Conservation (phyloP, 2,888 invertebrate species). For the Andricus curvator region DNA sequence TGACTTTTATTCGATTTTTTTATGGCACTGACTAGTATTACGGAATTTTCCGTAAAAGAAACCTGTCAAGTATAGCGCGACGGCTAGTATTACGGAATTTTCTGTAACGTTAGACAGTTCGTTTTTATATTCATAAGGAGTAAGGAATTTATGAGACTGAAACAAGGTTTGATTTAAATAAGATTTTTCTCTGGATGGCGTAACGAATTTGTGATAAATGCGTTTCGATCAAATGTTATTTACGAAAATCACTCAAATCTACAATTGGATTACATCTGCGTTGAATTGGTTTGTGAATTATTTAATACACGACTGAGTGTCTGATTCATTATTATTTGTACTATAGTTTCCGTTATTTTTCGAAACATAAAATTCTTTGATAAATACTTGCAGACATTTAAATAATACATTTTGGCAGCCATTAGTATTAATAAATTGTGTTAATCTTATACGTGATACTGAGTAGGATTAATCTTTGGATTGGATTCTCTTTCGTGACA, state of each 20-base stretch:
- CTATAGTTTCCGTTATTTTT: too few relatives aligned
- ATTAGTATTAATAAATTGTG: not conserved
- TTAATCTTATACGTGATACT: not conserved
- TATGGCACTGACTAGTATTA: too few relatives aligned
- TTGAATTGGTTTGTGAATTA: constrained; percentile 2
- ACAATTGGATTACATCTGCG: not conserved
- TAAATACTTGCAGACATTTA: not conserved
- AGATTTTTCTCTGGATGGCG: constrained; percentile 4
- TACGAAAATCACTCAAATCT: not conserved
- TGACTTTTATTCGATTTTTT: not conserved
- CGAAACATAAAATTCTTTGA: too few relatives aligned
- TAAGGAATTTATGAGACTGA: not conserved
- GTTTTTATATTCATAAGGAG: not conserved
- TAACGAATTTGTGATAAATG: constrained; percentile 7
- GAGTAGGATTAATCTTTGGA: not conserved
- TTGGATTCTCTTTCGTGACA: not conserved
- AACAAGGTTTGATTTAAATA: not conserved
- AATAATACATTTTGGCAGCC: not conserved
- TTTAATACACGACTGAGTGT: not conserved
- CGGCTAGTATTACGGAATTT: too few relatives aligned
- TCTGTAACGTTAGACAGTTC: too few relatives aligned
- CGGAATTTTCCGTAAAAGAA: too few relatives aligned
- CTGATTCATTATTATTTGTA: not conserved
- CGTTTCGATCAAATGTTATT: constrained; percentile 14
- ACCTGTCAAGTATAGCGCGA: too few relatives aligned